Percentiles rank a stretch among this genome's conserved stretches.
phyloP scores from a whole-genome alignment of 2,797 vertebrate species.

The Spinus olivaceus region DNA sequence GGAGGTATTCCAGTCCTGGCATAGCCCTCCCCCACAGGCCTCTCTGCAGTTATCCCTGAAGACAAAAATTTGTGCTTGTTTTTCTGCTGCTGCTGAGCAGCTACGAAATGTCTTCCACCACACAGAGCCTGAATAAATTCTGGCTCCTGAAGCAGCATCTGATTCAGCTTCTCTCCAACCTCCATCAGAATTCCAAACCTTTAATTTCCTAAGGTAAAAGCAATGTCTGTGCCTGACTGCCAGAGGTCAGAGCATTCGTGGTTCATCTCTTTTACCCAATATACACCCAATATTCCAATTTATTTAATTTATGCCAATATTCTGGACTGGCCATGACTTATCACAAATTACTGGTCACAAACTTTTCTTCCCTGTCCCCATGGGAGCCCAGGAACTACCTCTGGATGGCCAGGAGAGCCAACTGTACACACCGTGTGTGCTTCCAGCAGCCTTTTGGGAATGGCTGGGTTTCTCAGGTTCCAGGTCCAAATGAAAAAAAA shows the following conservation, averaged over 20 bases:
- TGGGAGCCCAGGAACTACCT: not conserved
- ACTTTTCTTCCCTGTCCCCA: not conserved
- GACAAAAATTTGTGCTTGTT: slow-evolving; percentile 23
- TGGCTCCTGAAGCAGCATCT: not conserved
- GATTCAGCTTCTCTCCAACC: not conserved
- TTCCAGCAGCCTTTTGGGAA: not conserved
- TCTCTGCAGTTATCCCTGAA: slow-evolving; percentile 21
- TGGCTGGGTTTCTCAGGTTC: not conserved
- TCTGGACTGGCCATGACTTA: not conserved
- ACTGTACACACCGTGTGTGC: fast-evolving
- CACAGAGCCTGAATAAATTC: not conserved
- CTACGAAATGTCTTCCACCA: slow-evolving; percentile 23
- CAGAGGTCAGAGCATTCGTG: fast-evolving
- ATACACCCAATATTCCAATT: not conserved
- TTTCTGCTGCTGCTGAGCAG: slow-evolving; percentile 2
- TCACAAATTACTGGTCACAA: not conserved
- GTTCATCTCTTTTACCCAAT: not conserved
- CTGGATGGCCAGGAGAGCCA: not conserved
- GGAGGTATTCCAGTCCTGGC: not conserved
- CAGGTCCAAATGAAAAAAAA: not conserved
- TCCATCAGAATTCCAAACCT: not conserved
- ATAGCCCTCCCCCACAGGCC: not conserved
- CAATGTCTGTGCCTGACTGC: not conserved
- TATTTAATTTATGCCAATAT: not conserved
- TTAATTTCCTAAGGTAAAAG: not conserved